phyloP scores from a whole-genome alignment of 2,888 invertebrate genomes.

The Sympetrum striolatum region DNA sequence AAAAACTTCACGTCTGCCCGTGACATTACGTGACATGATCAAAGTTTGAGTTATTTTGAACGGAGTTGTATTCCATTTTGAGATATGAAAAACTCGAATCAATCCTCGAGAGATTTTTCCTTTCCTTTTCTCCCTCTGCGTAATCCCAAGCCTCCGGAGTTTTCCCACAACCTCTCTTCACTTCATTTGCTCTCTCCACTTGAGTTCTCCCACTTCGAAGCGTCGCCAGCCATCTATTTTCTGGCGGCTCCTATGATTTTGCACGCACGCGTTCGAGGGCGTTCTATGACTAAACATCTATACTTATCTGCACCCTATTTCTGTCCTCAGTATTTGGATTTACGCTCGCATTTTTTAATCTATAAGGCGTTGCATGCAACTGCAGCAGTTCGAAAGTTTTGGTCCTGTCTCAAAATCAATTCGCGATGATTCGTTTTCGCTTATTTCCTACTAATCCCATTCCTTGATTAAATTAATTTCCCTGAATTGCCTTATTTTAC shows the following conservation, averaged over 20 bases:
- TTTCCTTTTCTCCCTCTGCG: background rate
- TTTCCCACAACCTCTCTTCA: background rate
- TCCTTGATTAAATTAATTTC: too few species aligned
- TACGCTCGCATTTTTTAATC: background rate
- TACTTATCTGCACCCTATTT: conserved; percentile 14
- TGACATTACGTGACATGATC: too few species aligned
- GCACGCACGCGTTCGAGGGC: background rate
- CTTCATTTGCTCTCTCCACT: background rate
- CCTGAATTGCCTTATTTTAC: too few species aligned
- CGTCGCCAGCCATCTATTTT: background rate
- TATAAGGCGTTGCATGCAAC: background rate
- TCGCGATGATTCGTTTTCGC: too few species aligned
- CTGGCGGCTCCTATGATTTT: background rate
- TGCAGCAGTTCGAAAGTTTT: too few species aligned
- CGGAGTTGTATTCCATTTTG: too few species aligned
- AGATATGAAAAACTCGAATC: too few species aligned
- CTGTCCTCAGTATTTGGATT: background rate
- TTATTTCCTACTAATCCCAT: too few species aligned
- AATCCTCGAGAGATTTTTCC: background rate
- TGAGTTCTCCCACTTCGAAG: background rate
- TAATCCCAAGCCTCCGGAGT: background rate
- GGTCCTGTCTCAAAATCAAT: too few species aligned
- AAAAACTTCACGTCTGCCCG: too few species aligned
- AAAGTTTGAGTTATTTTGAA: too few species aligned
- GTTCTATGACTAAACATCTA: conserved; percentile 19